These are phyloP conservation scores for Archocentrus centrarchus DNA, from an alignment of 2,113 vertebrate genomes.

Conservation along the genomic window DNA sequence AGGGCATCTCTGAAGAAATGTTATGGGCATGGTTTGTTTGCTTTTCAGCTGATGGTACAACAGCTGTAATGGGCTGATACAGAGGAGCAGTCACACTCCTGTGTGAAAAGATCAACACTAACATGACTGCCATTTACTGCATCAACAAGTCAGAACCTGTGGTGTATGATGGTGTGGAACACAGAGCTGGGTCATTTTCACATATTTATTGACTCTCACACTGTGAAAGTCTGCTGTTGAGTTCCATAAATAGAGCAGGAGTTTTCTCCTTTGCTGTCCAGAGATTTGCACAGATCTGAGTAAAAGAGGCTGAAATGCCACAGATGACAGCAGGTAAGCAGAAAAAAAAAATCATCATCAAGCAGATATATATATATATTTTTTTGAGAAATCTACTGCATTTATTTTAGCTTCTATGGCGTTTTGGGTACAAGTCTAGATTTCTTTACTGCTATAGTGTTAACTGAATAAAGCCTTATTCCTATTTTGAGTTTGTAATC, in stretches of 20 bases:
- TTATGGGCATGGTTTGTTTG: not conserved
- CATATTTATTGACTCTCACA: not conserved
- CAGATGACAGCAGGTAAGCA: not conserved
- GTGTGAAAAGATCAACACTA: not conserved
- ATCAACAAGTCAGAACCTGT: not conserved
- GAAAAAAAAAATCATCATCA: not conserved
- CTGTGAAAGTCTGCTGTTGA: not conserved
- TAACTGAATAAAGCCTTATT: not conserved
- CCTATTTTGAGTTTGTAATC: not conserved
- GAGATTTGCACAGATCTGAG: not conserved
- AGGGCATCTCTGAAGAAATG: not conserved
- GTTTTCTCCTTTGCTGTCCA: not conserved
- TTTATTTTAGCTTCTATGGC: not conserved
- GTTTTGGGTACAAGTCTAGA: not conserved
- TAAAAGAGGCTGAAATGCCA: not conserved
- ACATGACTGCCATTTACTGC: not conserved
- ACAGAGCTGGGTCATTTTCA: not conserved
- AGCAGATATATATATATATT: no score
- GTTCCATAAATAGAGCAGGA: not conserved
- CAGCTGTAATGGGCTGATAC: not conserved
- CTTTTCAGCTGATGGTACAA: not conserved
- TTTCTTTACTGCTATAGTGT: not conserved
- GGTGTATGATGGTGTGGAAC: not conserved
- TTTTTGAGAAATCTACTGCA: not conserved
- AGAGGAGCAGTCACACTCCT: not conserved